phyloP scores from a whole-genome alignment of 2,797 vertebrate species.

The Falco berigora region DNA sequence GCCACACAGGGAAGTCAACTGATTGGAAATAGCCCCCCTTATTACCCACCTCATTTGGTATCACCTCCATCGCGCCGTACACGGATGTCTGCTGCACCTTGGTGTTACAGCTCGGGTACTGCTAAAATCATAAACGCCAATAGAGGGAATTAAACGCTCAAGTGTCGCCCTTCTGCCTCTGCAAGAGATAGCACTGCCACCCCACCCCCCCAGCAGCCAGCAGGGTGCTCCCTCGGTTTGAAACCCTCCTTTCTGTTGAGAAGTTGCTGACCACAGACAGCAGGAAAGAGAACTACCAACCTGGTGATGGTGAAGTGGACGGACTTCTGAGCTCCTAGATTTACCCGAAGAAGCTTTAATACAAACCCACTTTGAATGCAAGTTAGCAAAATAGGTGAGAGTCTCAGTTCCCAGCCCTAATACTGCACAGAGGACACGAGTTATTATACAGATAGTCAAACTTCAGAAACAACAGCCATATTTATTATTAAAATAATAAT shows the following conservation, averaged over 20 bases:
- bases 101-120: rapidly evolving
- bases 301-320: not conserved
- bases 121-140: not conserved
- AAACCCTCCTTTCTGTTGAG: too few species aligned
- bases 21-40: not conserved
- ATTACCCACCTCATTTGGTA: not conserved
- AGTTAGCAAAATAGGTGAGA: not conserved
- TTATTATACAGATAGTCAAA: not conserved
- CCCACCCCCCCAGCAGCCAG: too few species aligned
- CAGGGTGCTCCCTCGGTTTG: not conserved
- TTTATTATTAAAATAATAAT: not conserved
- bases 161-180: too few species aligned
- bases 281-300: not conserved
- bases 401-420: not conserved
- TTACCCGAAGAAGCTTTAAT: not conserved
- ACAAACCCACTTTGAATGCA: rapidly evolving
- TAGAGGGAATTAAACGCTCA: not conserved
- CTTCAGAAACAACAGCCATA: not conserved
- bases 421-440: not conserved
- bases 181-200: rapidly evolving
- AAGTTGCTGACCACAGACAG: too few species aligned
- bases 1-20: not conserved
- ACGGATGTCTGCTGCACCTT: not conserved
- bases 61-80: rapidly evolving
- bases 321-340: not conserved